phyloP scores from a whole-genome alignment of 2,113 vertebrate genomes.

The Nestor notabilis region DNA sequence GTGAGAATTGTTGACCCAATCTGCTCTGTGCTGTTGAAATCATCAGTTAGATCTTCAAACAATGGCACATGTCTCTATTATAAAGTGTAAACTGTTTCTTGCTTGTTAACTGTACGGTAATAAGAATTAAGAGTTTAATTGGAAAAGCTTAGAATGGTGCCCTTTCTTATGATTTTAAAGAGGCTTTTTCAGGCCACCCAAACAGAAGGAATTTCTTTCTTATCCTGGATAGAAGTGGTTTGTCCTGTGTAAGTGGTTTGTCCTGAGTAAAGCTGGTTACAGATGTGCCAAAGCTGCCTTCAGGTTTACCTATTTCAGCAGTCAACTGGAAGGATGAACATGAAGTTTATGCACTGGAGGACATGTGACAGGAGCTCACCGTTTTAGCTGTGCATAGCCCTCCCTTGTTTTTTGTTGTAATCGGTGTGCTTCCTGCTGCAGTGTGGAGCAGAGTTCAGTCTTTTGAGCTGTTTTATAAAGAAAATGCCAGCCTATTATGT shows the following conservation, averaged over 20 bases:
- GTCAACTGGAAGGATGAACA: neutral
- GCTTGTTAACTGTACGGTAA: neutral
- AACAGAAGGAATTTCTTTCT: neutral
- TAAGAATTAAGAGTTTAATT: neutral
- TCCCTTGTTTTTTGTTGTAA: neutral
- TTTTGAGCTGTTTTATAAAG: neutral
- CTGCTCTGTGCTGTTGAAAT: neutral
- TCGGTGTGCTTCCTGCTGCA: neutral
- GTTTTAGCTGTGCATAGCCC: neutral
- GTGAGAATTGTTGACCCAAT: neutral
- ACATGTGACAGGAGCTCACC: rapidly evolving
- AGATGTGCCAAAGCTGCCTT: neutral
- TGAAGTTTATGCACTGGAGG: neutral
- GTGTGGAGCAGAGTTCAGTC: neutral
- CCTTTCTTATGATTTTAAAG: neutral
- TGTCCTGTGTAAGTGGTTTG: neutral
- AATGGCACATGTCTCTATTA: neutral
- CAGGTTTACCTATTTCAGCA: neutral
- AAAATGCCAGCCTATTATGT: neutral
- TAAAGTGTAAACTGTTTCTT: neutral
- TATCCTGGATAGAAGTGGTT: neutral
- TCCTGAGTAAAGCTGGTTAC: neutral
- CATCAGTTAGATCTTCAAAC: neutral
- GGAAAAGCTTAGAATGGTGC: neutral
- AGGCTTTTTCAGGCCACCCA: neutral